Base-by-base conservation (phyloP, 35 echinoderm and acorn worm species). In the Anneissia japonica region DNA sequence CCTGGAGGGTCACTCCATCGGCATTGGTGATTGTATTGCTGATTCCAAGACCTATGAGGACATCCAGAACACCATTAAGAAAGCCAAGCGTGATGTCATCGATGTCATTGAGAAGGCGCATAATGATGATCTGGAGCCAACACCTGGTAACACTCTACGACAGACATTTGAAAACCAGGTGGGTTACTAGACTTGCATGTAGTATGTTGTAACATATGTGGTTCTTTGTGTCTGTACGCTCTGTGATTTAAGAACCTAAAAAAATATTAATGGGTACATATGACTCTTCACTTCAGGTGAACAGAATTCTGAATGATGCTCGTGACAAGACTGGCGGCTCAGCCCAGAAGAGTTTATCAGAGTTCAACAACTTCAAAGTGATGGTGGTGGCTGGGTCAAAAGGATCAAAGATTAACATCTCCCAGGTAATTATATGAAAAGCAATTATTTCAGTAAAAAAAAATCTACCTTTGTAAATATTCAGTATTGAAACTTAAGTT, bases 291-390 rank as follows among this genome's bases (percentile, higher is more conserved):
- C 79, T 21, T 31, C 86, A 97, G 94, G 94, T 97, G 83, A 99
- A 99, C 75, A 76, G 96, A 39, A 93, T 99, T 72, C 74, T 99
- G 89, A 99, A 99, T 45, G 92, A 99, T 81, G 96, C 96, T 76
- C 96, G 96, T 99, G 96, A 99, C 96, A 99, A 99, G 83, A 99
- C 96, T 84, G 96, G 96, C 80, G 96, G 96, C 37, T 94, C 92
- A 77, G 96, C 96, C 75, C 96, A 99, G 92, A 99, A 99, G 92
- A 99, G 96, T 86, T 90, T 99, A 84, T 99, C 96, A 9, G 96
- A 99, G 80, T 99, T 87, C 84, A 99, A 99, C 86, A 99, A 99
- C 89, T 99, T 99, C 89, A 99, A 99, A 82, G 80, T 78, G 73
- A 99, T 99, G 96, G 96, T 99, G 91, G 96, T 99, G 6, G 96